A percentile compares a stretch with the other conserved stretches of the same genome.
Conservation (phyloP, 2,113 vertebrate genomes). For the Rafetus swinhoei region DNA sequence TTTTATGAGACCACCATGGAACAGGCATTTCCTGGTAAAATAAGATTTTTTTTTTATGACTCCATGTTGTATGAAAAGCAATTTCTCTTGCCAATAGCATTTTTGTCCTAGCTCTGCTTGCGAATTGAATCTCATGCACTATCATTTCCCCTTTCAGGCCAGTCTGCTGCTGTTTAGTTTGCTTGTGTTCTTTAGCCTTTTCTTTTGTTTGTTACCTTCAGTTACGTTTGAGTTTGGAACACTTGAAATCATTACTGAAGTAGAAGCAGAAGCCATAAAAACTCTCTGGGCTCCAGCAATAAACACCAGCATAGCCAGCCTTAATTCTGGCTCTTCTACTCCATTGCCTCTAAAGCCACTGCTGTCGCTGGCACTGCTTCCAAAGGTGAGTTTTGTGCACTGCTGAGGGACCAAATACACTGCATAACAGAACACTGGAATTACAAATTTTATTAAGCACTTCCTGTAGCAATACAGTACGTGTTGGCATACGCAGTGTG, state of each 20-base stretch:
- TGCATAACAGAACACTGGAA: neutral
- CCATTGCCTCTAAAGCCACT: too few species aligned
- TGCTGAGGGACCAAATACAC: neutral
- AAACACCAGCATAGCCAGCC: neutral
- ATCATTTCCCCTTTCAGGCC: neutral
- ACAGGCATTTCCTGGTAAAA: neutral
- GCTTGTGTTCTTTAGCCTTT: neutral
- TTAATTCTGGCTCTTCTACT: neutral
- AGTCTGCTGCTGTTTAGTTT: neutral
- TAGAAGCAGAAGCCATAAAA: constrained; percentile 75
- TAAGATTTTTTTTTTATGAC: neutral
- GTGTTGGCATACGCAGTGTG: accelerated
- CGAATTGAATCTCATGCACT: neutral
- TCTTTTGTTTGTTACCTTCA: constrained; percentile 49
- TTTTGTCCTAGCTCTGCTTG: neutral
- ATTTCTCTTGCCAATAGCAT: neutral
- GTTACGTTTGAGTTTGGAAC: constrained; percentile 87
- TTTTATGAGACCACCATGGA: neutral
- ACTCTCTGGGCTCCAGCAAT: neutral
- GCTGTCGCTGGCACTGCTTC: neutral
- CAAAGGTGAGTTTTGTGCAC: constrained; percentile 39
- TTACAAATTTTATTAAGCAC: accelerated
- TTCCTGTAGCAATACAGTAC: neutral
- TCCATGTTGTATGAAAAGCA: neutral
- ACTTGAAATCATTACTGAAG: constrained; percentile 84